phyloP scores from a whole-genome alignment of 2,113 vertebrate genomes.

The Catharus minimus region DNA sequence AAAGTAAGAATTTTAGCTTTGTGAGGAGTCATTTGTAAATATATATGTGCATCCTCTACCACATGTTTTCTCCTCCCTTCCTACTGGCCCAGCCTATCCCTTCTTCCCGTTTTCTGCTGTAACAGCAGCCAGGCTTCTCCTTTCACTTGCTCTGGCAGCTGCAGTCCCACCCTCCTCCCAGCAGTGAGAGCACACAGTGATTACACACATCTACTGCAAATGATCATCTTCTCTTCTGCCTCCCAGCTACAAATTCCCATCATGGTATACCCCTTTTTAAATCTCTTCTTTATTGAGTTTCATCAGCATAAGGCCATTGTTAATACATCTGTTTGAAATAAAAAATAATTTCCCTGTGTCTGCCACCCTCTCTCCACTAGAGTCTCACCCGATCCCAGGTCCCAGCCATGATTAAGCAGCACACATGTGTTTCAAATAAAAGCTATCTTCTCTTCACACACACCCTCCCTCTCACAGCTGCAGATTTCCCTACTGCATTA shows the following conservation, averaged over 20 bases:
- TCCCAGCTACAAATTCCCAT: constrained; percentile 56
- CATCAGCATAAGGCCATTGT: constrained; percentile 30
- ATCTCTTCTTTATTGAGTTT: constrained; percentile 59
- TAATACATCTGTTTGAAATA: constrained; percentile 67
- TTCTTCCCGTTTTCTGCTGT: not conserved
- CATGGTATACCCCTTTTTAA: constrained; percentile 1
- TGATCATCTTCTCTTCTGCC: constrained; percentile 32
- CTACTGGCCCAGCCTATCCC: not conserved
- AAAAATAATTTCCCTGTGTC: constrained; percentile 57
- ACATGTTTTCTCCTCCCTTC: not conserved
- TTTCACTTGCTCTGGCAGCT: not conserved
- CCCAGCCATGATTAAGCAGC: not conserved
- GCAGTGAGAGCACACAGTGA: not conserved
- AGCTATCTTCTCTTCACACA: constrained; percentile 43
- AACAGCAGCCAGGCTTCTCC: not conserved
- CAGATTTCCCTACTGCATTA: not conserved
- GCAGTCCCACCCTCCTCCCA: not conserved
- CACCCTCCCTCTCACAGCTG: constrained; percentile 6
- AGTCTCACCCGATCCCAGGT: constrained; percentile 36
- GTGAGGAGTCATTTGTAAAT: not conserved
- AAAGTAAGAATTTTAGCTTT: not conserved
- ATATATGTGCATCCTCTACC: not conserved
- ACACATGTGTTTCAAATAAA: constrained; percentile 56
- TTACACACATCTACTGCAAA: constrained; percentile 22
- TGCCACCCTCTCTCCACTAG: constrained; percentile 29